These are phyloP conservation scores for Sphecodes monilicornis DNA, from an alignment of 2,888 invertebrate species.

Conservation along the genomic window DNA sequence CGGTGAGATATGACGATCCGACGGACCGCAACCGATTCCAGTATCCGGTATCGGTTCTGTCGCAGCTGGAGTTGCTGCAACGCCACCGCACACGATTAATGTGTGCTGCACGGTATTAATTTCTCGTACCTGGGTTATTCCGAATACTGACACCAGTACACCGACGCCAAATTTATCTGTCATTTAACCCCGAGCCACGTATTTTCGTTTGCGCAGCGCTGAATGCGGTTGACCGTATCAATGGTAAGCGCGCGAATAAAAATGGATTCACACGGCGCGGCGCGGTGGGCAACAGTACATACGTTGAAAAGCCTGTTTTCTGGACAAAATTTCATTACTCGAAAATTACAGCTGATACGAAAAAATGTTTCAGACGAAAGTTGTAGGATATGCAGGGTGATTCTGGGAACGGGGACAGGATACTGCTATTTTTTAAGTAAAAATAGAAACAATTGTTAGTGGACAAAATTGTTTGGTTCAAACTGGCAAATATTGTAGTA, in stretches of 20 bases:
- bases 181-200: conserved; percentile 27
- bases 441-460: too few relatives aligned
- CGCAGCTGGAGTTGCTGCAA: background rate
- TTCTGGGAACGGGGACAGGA: too few relatives aligned
- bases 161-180: conserved; percentile 39
- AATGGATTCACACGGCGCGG: conserved; percentile 4
- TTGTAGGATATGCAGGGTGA: too few relatives aligned
- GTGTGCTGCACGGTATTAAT: conserved; percentile 76
- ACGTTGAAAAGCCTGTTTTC: too few relatives aligned
- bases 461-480: too few relatives aligned
- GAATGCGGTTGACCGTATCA: conserved; percentile 27
- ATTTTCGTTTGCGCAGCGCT: conserved; percentile 20
- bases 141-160: conserved; percentile 8
- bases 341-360: too few relatives aligned
- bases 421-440: too few relatives aligned
- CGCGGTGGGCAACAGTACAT: too few relatives aligned
- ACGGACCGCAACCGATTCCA: conserved; percentile 4
- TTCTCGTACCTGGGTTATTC: conserved; percentile 54
- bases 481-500: too few relatives aligned
- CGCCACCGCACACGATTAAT: conserved; percentile 70
- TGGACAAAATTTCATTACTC: too few relatives aligned
- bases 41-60: background rate
- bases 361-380: too few relatives aligned
- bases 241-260: conserved; percentile 6
- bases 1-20: conserved; percentile 26